Conservation (phyloP, 2,797 vertebrate species). For the Syngnathus rostellatus region DNA sequence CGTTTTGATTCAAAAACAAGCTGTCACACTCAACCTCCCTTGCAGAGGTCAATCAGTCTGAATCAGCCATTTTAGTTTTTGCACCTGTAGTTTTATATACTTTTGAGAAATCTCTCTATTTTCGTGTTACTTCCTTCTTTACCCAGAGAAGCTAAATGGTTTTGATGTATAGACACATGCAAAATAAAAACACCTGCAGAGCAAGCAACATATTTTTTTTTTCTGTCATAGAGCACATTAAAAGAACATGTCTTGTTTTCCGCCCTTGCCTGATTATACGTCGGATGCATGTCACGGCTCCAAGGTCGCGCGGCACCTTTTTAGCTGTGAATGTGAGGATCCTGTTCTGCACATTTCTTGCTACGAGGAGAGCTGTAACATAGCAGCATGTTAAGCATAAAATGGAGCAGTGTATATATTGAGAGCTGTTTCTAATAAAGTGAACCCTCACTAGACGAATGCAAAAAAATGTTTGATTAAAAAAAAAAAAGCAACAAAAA, state of each 20-base stretch:
- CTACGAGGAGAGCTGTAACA: not conserved
- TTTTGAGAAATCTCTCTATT: constrained; percentile 19
- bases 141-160: not conserved
- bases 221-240: not conserved
- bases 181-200: constrained; percentile 2
- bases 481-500: too few species aligned
- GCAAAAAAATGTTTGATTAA: too few species aligned
- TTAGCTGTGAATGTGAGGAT: constrained; percentile 5
- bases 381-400: not conserved
- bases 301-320: not conserved
- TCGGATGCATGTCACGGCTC: not conserved
- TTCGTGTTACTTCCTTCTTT: constrained; percentile 23
- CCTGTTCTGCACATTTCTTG: not conserved
- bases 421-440: not conserved
- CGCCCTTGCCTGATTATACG: not conserved
- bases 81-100: constrained; percentile 57
- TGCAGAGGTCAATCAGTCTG: constrained; percentile 44
- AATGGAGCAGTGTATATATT: not conserved
- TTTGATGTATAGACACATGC: not conserved
- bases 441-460: not conserved
- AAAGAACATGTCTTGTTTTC: not conserved
- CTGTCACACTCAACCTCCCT: constrained; percentile 40
- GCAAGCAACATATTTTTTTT: not conserved
- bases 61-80: constrained; percentile 28
- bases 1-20: constrained; percentile 51